Evolutionary conservation across 2,797 vertebrate species (phyloP).

Genomic region (Pogoniulus pusillus): DNA sequence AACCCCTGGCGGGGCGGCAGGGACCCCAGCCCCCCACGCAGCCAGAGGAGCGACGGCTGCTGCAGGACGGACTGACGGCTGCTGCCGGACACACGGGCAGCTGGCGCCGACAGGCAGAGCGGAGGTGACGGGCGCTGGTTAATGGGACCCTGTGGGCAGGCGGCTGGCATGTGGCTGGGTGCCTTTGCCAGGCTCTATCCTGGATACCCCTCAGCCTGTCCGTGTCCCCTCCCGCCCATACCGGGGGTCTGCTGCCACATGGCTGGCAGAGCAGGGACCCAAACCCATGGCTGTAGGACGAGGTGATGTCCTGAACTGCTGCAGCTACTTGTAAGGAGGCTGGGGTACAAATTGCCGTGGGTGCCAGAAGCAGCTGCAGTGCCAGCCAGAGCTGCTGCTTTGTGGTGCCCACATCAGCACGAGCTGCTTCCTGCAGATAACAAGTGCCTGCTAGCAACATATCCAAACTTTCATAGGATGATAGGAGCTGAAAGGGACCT

Average conservation of each 20-base stretch:
- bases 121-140: not conserved
- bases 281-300: rapidly evolving
- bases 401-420: not conserved
- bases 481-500: too few relatives aligned
- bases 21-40: not conserved
- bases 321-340: not conserved
- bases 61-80: not conserved
- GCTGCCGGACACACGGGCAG: not conserved
- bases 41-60: not conserved
- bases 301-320: not conserved
- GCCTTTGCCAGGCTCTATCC: not conserved
- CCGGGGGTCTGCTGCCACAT: not conserved
- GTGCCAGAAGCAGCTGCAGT: not conserved
- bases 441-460: rapidly evolving
- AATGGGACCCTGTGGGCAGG: not conserved
- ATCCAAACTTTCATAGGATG: too few relatives aligned
- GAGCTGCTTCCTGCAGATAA: not conserved
- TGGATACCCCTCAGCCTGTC: not conserved
- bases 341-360: rapidly evolving
- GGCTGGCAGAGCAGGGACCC: not conserved
- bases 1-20: not conserved
- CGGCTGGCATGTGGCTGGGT: not conserved
- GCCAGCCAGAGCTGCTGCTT: not conserved
- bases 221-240: too few relatives aligned
- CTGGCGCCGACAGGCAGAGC: too few relatives aligned